Evolutionary conservation across 2,113 vertebrate species (phyloP).

Genomic region (Tragelaphus scriptus): DNA sequence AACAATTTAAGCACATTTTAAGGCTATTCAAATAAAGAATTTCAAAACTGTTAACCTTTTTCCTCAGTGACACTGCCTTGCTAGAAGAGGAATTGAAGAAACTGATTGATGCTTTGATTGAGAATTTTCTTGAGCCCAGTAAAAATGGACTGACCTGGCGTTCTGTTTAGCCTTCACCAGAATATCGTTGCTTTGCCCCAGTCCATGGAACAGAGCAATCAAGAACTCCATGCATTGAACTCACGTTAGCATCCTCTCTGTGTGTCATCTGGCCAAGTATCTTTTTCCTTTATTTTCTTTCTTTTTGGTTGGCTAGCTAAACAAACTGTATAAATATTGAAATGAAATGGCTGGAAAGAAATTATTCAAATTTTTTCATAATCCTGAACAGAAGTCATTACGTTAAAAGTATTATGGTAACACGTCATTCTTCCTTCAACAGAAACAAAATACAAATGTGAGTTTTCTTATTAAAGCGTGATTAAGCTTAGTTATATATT

Average conservation of each 20-base stretch:
- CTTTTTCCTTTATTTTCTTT: not conserved
- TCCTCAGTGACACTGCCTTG: conserved; percentile 79
- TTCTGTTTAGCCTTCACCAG: conserved; percentile 71
- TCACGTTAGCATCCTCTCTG: not conserved
- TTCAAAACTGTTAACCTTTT: not conserved
- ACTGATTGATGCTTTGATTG: conserved; percentile 84
- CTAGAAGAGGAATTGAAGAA: conserved; percentile 87
- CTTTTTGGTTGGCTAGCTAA: conserved; percentile 56
- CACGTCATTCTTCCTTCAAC: not conserved
- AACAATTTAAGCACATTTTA: conserved; percentile 5
- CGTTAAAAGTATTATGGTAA: conserved; percentile 19
- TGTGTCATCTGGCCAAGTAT: conserved; percentile 13
- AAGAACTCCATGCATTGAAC: not conserved
- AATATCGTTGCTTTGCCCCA: not conserved
- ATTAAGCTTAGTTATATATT: conserved; percentile 37
- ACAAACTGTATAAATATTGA: not conserved
- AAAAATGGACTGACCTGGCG: conserved; percentile 90
- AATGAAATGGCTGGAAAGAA: not conserved
- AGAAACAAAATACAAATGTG: conserved; percentile 33
- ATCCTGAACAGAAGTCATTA: conserved; percentile 60
- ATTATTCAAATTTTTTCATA: not conserved
- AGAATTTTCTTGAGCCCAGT: conserved; percentile 90
- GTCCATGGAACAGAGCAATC: conserved; percentile 13
- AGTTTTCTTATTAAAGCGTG: conserved; percentile 41
- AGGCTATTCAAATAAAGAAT: not conserved